phyloP scores from a whole-genome alignment of 2,888 invertebrate genomes.

The Mellilla xanthometata region DNA sequence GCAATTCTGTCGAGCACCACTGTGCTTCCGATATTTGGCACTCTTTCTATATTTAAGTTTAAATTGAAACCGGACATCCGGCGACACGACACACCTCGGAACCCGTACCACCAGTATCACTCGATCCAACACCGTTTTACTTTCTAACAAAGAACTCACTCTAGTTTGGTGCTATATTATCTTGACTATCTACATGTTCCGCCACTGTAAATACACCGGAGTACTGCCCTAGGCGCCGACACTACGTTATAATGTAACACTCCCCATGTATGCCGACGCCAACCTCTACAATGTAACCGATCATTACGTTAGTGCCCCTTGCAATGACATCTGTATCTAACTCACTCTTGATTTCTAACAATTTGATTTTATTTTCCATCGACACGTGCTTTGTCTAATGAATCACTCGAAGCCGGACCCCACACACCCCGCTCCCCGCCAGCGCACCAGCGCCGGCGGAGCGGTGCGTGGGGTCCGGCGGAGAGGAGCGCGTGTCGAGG shows the following conservation, averaged over 20 bases:
- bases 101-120: constrained; percentile 26
- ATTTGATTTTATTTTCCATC: constrained; percentile 27
- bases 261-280: constrained; percentile 35
- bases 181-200: constrained; percentile 10
- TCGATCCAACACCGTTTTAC: constrained; percentile 45
- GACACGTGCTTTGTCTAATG: constrained; percentile 30
- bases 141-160: constrained; percentile 34
- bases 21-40: constrained; percentile 79
- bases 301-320: constrained; percentile 19
- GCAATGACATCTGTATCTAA: constrained; percentile 29
- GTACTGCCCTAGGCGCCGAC: no score
- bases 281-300: constrained; percentile 31
- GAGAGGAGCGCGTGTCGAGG: constrained; percentile 33
- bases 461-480: no score
- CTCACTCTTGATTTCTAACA: constrained; percentile 30
- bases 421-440: no score
- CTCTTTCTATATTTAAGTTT: constrained; percentile 65
- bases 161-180: constrained; percentile 30
- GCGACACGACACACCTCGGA: constrained; percentile 51
- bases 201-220: constrained; percentile 51
- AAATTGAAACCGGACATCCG: constrained; percentile 44
- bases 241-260: constrained; percentile 36
- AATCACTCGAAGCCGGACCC: background rate
- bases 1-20: constrained; percentile 75
- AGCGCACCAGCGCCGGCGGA: no score